Evolutionary conservation across 2,888 invertebrate genomes (phyloP).

Genomic region (Coenonympha glycerion): DNA sequence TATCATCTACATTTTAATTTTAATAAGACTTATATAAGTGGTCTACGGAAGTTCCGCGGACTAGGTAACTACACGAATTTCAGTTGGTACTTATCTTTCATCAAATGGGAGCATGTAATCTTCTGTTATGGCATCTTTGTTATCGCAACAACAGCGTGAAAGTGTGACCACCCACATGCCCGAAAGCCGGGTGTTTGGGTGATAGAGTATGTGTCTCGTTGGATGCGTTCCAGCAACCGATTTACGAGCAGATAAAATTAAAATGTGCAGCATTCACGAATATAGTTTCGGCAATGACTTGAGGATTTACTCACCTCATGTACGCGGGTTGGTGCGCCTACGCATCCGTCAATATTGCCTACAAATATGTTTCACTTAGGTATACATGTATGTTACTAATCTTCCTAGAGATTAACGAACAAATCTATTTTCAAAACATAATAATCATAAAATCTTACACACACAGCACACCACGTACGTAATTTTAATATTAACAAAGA

Average conservation of each 20-base stretch:
- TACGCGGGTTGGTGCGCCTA: slow-evolving; percentile 1
- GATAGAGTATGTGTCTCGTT: slow-evolving; percentile 39
- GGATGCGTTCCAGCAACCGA: slow-evolving; percentile 59
- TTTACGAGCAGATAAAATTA: slow-evolving; percentile 60
- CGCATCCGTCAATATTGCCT: background rate
- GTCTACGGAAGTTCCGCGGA: slow-evolving; percentile 2
- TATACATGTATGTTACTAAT: slow-evolving; percentile 1
- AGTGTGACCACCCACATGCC: slow-evolving; percentile 33
- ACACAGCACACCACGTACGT: too few species aligned
- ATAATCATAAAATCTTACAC: too few species aligned
- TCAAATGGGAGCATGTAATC: slow-evolving; percentile 4
- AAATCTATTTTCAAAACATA: background rate
- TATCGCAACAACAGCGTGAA: slow-evolving; percentile 13
- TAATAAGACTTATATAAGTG: slow-evolving; percentile 12
- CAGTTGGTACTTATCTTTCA: slow-evolving; percentile 5
- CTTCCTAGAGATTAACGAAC: background rate
- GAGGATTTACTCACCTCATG: slow-evolving; percentile 26
- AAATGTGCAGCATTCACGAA: slow-evolving; percentile 52
- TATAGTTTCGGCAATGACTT: slow-evolving; percentile 45
- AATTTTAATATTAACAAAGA: too few species aligned
- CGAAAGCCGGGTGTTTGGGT: slow-evolving; percentile 28
- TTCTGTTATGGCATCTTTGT: slow-evolving; percentile 9
- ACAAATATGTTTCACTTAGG: background rate
- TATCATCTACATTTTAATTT: background rate
- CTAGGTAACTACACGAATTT: slow-evolving; percentile 6